Base-by-base conservation (phyloP, 2,888 invertebrate species). In the Drosophila birchii region DNA sequence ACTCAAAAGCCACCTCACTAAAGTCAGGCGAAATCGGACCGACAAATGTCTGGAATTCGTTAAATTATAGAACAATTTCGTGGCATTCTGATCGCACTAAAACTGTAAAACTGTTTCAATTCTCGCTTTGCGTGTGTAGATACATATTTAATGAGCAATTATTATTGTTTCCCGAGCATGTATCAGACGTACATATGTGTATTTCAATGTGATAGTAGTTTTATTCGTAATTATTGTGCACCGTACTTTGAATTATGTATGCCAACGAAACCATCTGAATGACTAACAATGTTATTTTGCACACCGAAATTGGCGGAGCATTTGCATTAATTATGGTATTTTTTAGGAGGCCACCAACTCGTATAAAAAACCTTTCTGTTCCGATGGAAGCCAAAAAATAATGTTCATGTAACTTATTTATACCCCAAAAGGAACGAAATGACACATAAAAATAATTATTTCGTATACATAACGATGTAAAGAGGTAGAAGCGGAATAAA, bases 191-290 rank as follows among this genome's bases (percentile, higher is more conserved):
- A 53, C 36, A 32, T 54, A 70, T 62, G 73, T 86, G 73, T 78
- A 78, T 82, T 86, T 88, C 80, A 90, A 89, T 88, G 90, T 89
- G 88, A 85, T 89, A 90, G 88, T 86, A 89, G 88, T 79, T 88
- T 88, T 88, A 86, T 83, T 79, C 81, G 71, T 70, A 53, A 78
- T 78, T 78, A 85, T 85, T 78, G 47, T 68, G 75, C 69, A 70
- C 56, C 64, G 60, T 55, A 73, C 49, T 81, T 67, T 55, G 20
- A 58, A 71, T 61, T 62, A 55, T 64, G 59, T 61, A 68, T 47
- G 12, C 68, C 47, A 23, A 58, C 32, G 16, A 49, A 36, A 36
- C 36, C 12, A 36, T 12, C 12, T 34, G 32, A 51, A 53, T 23
- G 53, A 61, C 53, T 49, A 43, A 44, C 43, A 26, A 12, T 5